Conservation (phyloP, 2,888 invertebrate genomes). For the Trachelus iudaicus region DNA sequence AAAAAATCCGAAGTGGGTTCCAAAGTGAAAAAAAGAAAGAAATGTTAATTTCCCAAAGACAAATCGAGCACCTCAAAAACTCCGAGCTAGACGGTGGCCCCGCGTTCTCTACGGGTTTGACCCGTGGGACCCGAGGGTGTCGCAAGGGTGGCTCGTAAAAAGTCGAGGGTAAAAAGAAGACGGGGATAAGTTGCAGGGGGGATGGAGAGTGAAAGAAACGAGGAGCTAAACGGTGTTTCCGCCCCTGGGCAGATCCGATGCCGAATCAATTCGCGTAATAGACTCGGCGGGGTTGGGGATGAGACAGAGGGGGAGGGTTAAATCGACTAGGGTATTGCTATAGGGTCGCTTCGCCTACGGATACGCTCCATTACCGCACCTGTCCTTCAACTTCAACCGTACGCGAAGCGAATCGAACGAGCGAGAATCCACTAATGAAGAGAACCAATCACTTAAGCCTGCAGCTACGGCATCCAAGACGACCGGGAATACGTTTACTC, state of each 20-base stretch:
- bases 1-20: too few relatives aligned
- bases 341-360: slow-evolving; percentile 27
- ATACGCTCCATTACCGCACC: slow-evolving; percentile 63
- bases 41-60: too few relatives aligned
- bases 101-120: not conserved
- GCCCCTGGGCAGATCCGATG: slow-evolving; percentile 46
- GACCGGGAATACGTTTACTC: not conserved
- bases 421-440: slow-evolving; percentile 52
- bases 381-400: slow-evolving; percentile 52
- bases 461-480: too few relatives aligned
- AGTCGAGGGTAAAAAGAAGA: slow-evolving; percentile 1
- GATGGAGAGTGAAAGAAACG: slow-evolving; percentile 41
- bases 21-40: too few relatives aligned
- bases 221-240: slow-evolving; percentile 59
- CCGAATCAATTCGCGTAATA: slow-evolving; percentile 63
- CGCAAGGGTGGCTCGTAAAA: not conserved
- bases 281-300: slow-evolving; percentile 31
- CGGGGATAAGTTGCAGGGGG: slow-evolving; percentile 6
- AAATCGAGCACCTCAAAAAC: too few relatives aligned
- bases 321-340: slow-evolving; percentile 36
- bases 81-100: too few relatives aligned
- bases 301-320: slow-evolving; percentile 29
- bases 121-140: not conserved
- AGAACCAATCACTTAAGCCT: slow-evolving; percentile 62
- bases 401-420: slow-evolving; percentile 31